A percentile compares a stretch with the other conserved stretches of the same genome.
Conservation (phyloP, 2,797 vertebrate species). For the Acomys russatus region DNA sequence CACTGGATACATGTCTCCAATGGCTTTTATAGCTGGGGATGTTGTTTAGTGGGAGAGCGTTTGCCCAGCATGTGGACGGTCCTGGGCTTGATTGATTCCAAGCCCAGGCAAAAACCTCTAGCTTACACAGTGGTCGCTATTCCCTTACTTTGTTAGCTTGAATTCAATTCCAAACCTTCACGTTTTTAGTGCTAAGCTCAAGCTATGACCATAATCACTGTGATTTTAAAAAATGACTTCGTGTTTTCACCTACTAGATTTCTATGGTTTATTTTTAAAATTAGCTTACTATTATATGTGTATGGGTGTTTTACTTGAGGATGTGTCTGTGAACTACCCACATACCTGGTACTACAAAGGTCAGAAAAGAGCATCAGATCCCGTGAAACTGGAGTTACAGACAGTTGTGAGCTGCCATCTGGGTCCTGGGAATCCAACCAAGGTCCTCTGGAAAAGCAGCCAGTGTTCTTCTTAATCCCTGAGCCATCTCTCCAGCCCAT, state of each 20-base stretch:
- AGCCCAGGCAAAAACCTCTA: neutral
- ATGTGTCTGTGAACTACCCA: neutral
- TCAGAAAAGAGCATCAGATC: neutral
- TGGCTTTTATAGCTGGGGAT: neutral
- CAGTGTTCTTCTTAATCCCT: neutral
- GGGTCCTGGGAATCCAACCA: neutral
- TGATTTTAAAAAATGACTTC: neutral
- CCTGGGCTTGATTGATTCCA: neutral
- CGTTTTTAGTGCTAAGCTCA: slow-evolving; percentile 15
- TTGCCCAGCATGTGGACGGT: neutral
- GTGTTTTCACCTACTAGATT: slow-evolving; percentile 7
- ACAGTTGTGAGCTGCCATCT: neutral
- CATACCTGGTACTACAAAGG: neutral
- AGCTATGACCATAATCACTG: slow-evolving; percentile 20
- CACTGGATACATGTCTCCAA: neutral
- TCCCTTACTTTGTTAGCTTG: slow-evolving; percentile 19
- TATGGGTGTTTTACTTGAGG: neutral
- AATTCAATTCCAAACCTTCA: slow-evolving; percentile 23
- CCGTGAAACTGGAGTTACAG: neutral
- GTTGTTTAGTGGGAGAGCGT: neutral
- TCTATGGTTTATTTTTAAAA: neutral
- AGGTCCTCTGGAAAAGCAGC: neutral
- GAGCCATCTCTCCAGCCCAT: neutral
- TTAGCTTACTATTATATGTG: neutral
- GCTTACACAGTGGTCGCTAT: neutral